Evolutionary conservation across 2,888 invertebrate species (phyloP).

Genomic region (Andricus curvator): DNA sequence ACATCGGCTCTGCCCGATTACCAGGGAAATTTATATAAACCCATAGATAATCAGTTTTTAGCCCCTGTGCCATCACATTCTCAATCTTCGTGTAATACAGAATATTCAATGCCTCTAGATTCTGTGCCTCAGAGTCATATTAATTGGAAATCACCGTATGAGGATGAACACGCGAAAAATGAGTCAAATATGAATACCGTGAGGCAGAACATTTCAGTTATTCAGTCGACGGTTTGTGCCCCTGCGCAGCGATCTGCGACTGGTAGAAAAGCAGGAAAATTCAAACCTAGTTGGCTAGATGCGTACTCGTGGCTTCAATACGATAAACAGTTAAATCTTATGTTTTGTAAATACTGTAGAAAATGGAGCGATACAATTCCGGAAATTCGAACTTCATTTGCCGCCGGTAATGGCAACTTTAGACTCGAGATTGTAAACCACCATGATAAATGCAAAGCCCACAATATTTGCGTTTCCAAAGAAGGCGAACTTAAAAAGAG

Average conservation of each 20-base stretch:
- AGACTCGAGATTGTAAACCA: constrained; percentile 88
- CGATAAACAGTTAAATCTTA: constrained; percentile 84
- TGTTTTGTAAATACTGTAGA: constrained; percentile 87
- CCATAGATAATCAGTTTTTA: constrained; percentile 47
- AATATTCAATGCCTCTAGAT: constrained; percentile 43
- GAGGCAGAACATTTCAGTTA: constrained; percentile 72
- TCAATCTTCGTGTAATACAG: constrained; percentile 44
- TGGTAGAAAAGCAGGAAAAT: constrained; percentile 83
- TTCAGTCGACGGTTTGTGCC: constrained; percentile 65
- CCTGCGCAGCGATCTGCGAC: constrained; percentile 59
- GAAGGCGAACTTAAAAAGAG: constrained; percentile 73
- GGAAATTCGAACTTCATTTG: constrained; percentile 88
- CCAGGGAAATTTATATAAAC: constrained; percentile 47
- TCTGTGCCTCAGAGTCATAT: constrained; percentile 45
- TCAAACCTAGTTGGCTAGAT: constrained; percentile 84
- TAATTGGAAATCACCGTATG: constrained; percentile 44
- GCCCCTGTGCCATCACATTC: constrained; percentile 43
- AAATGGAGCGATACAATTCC: constrained; percentile 86
- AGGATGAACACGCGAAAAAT: constrained; percentile 18
- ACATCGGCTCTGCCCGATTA: constrained; percentile 56
- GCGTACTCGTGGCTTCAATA: constrained; percentile 87
- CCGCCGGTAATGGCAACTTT: constrained; percentile 88
- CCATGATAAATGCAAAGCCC: constrained; percentile 89
- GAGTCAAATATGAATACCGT: constrained; percentile 45
- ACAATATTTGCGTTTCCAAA: constrained; percentile 83